Conservation (phyloP, 2,888 invertebrate genomes). For the Lingula anatina region DNA sequence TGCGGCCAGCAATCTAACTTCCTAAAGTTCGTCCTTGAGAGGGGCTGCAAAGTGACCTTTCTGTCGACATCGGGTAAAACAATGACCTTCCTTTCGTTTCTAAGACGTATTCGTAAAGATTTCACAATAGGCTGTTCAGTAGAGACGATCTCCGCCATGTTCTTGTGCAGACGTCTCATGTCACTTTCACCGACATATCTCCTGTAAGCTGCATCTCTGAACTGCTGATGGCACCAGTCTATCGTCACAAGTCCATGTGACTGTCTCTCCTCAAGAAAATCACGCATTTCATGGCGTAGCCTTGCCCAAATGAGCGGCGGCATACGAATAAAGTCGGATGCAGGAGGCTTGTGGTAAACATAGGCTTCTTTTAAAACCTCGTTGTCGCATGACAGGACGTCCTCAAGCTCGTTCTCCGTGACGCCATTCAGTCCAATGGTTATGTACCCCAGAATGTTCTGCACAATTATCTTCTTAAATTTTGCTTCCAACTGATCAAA, state of each 20-base stretch:
- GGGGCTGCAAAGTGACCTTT: slow-evolving; percentile 34
- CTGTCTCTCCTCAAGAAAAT: no score
- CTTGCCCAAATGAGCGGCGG: no score
- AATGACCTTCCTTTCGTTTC: slow-evolving; percentile 31
- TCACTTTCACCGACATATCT: slow-evolving; percentile 13
- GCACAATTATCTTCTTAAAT: slow-evolving; percentile 29
- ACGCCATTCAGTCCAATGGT: slow-evolving; percentile 39
- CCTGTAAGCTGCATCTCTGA: no score
- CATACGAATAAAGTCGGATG: no score
- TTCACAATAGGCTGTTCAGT: slow-evolving; percentile 26
- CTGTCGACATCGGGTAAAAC: slow-evolving; percentile 38
- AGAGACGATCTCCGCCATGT: slow-evolving; percentile 26
- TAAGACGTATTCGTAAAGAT: slow-evolving; percentile 24
- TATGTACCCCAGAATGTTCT: slow-evolving; percentile 34
- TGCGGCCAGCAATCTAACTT: slow-evolving; percentile 31
- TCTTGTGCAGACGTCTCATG: slow-evolving; percentile 22
- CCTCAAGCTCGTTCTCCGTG: slow-evolving; percentile 43
- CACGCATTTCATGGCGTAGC: no score
- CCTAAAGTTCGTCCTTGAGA: slow-evolving; percentile 20
- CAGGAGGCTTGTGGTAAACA: no score
- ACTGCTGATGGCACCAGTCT: no score
- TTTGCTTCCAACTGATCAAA: slow-evolving; percentile 35
- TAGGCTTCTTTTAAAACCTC: no score
- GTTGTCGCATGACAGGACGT: slow-evolving; percentile 43
- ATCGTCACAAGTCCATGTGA: no score